Evolutionary conservation across 1,140 invertebrate genomes (phyloP).

Genomic region (Hylyphantes graminicola): DNA sequence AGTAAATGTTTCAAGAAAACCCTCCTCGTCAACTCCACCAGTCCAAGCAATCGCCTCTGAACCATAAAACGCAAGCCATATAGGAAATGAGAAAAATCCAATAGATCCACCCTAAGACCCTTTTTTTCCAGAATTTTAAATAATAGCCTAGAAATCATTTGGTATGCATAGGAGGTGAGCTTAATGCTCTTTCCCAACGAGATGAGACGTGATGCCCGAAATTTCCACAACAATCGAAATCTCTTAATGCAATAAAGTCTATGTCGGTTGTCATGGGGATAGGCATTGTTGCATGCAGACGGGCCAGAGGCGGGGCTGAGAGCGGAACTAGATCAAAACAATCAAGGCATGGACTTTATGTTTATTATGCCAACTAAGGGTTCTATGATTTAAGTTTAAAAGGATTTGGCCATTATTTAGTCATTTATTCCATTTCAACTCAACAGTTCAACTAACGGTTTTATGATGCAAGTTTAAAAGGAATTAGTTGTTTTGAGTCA

Average conservation of each 20-base stretch:
- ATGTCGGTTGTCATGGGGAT: slow-evolving; percentile 39
- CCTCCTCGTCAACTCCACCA: too few relatives aligned
- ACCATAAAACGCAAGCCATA: background rate
- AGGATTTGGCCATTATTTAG: too few relatives aligned
- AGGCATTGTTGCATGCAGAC: slow-evolving; percentile 19
- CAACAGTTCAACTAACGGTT: too few relatives aligned
- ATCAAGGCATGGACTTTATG: background rate
- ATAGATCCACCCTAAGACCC: background rate
- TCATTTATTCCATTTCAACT: too few relatives aligned
- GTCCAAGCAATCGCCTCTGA: too few relatives aligned
- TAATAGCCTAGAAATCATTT: background rate
- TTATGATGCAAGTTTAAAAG: too few relatives aligned
- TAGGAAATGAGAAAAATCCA: background rate
- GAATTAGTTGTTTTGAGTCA: too few relatives aligned
- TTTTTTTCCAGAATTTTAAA: slow-evolving; percentile 16
- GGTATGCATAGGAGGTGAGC: background rate
- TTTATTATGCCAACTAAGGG: too few relatives aligned
- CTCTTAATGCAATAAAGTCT: background rate
- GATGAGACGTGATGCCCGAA: background rate
- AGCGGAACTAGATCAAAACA: slow-evolving; percentile 33
- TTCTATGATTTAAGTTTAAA: too few relatives aligned
- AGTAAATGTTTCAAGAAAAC: too few relatives aligned
- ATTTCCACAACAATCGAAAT: slow-evolving; percentile 32
- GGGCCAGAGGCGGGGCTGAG: slow-evolving; percentile 13
- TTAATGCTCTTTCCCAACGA: slow-evolving; percentile 4